phyloP scores from a whole-genome alignment of 2,888 invertebrate genomes.

The Thereva nobilitata region DNA sequence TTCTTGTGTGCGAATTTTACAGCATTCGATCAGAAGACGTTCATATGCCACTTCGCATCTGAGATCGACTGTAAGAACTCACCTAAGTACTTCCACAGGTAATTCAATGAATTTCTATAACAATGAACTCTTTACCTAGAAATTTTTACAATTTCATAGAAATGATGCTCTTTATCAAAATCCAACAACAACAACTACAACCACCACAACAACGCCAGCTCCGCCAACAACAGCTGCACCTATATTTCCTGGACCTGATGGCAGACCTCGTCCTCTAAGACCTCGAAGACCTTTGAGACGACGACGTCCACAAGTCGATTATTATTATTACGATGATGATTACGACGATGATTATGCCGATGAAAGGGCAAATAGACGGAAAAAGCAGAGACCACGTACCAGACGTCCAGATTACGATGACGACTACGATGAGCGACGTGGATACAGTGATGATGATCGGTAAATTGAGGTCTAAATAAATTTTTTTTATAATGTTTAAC shows the following conservation, averaged over 20 bases:
- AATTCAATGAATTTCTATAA: conserved; percentile 42
- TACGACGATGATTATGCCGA: conserved; percentile 73
- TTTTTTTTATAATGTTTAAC: neutral
- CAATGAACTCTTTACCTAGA: neutral
- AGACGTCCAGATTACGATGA: conserved; percentile 68
- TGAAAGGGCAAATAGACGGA: conserved; percentile 58
- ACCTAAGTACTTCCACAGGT: conserved; percentile 80
- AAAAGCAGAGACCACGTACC: conserved; percentile 62
- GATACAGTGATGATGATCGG: conserved; percentile 48
- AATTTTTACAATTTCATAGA: conserved; percentile 58
- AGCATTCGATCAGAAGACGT: conserved; percentile 91
- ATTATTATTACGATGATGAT: conserved; percentile 77
- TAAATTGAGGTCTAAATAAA: conserved; percentile 35
- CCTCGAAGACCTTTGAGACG: conserved; percentile 61
- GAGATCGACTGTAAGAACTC: conserved; percentile 90
- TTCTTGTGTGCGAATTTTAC: conserved; percentile 95
- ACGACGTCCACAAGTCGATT: conserved; percentile 68
- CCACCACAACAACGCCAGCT: conserved; percentile 58
- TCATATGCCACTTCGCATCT: conserved; percentile 91
- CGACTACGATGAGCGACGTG: conserved; percentile 62
- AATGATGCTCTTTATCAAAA: conserved; percentile 86
- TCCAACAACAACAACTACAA: conserved; percentile 67
- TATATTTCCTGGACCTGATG: conserved; percentile 37
- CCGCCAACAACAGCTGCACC: conserved; percentile 50
- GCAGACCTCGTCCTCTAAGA: conserved; percentile 44